Conservation (phyloP, 1,140 invertebrate species). For the Melanaphis sacchari region DNA sequence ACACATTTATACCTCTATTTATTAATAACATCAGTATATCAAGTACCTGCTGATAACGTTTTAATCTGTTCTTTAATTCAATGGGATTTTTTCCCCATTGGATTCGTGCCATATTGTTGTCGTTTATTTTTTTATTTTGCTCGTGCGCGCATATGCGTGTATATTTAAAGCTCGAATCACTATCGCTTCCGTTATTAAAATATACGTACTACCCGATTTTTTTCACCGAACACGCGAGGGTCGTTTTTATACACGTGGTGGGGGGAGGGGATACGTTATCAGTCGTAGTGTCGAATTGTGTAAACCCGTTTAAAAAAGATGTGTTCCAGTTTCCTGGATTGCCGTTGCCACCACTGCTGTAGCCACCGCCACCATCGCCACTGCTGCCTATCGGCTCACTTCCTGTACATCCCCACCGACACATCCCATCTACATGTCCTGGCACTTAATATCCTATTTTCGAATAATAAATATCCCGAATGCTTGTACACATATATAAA, state of each 20-base stretch:
- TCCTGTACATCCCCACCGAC: conserved; percentile 17
- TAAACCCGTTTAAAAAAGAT: conserved; percentile 50
- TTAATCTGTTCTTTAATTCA: conserved; percentile 54
- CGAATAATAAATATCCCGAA: conserved; percentile 48
- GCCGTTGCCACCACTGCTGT: not conserved
- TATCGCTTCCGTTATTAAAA: conserved; percentile 54
- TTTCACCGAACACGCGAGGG: not conserved
- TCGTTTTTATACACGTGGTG: not conserved
- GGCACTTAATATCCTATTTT: conserved; percentile 54
- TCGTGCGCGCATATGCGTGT: not conserved
- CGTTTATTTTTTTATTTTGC: conserved; percentile 15
- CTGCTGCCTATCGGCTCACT: conserved; percentile 13
- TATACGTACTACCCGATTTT: conserved; percentile 35
- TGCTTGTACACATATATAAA: not conserved
- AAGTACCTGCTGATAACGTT: conserved; percentile 42
- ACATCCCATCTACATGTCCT: not conserved
- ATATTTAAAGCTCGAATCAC: conserved; percentile 42
- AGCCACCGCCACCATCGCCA: not conserved
- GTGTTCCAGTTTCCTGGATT: conserved; percentile 43
- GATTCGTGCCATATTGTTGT: conserved; percentile 47
- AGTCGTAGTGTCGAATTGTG: conserved; percentile 34
- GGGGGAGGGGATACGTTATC: not conserved
- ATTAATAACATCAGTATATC: conserved; percentile 42
- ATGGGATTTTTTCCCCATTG: conserved; percentile 36
- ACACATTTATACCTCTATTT: conserved; percentile 35